Conservation (phyloP, 1,140 invertebrate genomes). For the Zaprionus gabonicus region DNA sequence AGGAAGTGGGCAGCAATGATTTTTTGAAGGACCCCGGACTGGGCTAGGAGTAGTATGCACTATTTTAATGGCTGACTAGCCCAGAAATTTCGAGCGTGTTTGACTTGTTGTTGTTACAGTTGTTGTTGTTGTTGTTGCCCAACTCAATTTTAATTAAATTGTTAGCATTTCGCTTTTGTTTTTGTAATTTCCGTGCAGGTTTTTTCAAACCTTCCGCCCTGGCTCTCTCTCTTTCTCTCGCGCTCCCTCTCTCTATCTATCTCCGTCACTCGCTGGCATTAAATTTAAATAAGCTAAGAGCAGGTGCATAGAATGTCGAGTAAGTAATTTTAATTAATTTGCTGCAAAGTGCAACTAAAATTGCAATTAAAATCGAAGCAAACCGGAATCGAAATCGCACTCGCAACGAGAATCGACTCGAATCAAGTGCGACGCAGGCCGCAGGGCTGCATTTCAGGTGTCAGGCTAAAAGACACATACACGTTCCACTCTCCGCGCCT, state of each 20-base stretch:
- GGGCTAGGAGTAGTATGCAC: neutral
- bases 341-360: slow-evolving; percentile 4
- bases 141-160: slow-evolving; percentile 14
- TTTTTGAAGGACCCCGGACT: slow-evolving; percentile 12
- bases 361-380: slow-evolving; percentile 3
- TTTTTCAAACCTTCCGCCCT: neutral
- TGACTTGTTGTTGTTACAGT: slow-evolving; percentile 5
- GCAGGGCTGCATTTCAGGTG: neutral
- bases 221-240: neutral
- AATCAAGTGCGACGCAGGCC: slow-evolving; percentile 1
- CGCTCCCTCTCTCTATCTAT: neutral
- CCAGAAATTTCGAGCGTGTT: slow-evolving; percentile 1
- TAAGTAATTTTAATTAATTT: slow-evolving; percentile 14
- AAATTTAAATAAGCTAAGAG: slow-evolving; percentile 5
- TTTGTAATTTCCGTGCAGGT: neutral
- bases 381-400: neutral
- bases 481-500: neutral
- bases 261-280: slow-evolving; percentile 4
- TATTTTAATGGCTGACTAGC: slow-evolving; percentile 18
- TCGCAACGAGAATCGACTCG: neutral
- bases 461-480: neutral
- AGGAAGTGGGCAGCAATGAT: slow-evolving; percentile 21
- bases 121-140: neutral
- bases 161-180: slow-evolving; percentile 7
- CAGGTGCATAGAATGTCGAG: slow-evolving; percentile 1